phyloP scores from a whole-genome alignment of 2,888 invertebrate species.

The Timema cristinae region DNA sequence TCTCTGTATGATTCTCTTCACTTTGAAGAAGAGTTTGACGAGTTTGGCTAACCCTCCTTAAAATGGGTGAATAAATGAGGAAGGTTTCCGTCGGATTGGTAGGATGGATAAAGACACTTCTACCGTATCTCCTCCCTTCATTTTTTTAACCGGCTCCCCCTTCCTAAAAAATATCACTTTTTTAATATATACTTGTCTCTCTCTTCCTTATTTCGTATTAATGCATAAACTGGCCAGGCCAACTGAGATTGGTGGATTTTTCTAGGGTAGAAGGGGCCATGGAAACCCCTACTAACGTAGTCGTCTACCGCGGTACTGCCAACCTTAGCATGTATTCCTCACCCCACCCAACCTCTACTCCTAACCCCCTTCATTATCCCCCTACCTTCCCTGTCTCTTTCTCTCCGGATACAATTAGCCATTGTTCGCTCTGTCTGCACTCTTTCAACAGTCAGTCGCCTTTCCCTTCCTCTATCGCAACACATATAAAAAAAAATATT shows the following conservation, averaged over 20 bases:
- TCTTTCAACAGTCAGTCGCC: background rate
- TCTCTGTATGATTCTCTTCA: no score
- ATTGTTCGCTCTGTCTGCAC: slow-evolving; percentile 25
- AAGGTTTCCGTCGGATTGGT: slow-evolving; percentile 11
- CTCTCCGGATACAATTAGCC: slow-evolving; percentile 24
- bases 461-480: background rate
- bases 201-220: slow-evolving; percentile 5
- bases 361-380: background rate
- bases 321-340: background rate
- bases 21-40: no score
- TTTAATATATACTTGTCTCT: background rate
- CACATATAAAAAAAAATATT: background rate
- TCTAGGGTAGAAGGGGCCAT: slow-evolving; percentile 17
- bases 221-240: slow-evolving; percentile 21
- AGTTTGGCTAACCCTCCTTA: no score
- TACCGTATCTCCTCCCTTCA: slow-evolving; percentile 1
- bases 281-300: slow-evolving; percentile 12
- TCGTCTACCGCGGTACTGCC: background rate
- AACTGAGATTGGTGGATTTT: slow-evolving; percentile 25
- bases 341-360: background rate
- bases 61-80: background rate
- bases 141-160: background rate
- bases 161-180: no score
- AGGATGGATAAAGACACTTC: slow-evolving; percentile 12
- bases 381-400: slow-evolving; percentile 9